Evolutionary conservation across 2,888 invertebrate genomes (phyloP).

Genomic region (Thereva nobilitata): DNA sequence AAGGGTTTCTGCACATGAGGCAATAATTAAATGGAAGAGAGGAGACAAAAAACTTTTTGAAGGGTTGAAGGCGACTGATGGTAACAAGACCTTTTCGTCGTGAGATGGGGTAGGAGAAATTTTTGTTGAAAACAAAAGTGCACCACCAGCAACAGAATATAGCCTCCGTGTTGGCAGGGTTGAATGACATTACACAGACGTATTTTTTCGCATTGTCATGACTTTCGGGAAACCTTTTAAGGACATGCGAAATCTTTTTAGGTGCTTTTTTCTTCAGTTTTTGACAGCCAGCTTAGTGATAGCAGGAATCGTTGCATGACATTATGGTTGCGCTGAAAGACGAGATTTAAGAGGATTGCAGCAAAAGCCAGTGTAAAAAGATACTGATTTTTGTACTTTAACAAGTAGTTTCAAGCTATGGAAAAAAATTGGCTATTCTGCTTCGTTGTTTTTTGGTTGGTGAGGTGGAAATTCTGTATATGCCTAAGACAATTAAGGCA

Average conservation of each 20-base stretch:
- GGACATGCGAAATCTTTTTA: constrained; percentile 26
- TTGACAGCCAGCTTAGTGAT: background rate
- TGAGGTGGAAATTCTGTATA: too few species aligned
- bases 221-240: constrained; percentile 38
- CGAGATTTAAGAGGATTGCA: too few species aligned
- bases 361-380: too few species aligned
- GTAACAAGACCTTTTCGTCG: constrained; percentile 21
- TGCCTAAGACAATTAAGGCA: too few species aligned
- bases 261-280: constrained; percentile 7
- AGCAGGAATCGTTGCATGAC: too few species aligned
- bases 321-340: too few species aligned
- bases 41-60: constrained; percentile 15
- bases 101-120: constrained; percentile 19
- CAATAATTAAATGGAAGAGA: constrained; percentile 36
- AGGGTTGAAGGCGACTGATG: constrained; percentile 1
- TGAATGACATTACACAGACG: constrained; percentile 35
- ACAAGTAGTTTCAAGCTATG: too few species aligned
- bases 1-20: constrained; percentile 29
- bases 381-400: too few species aligned
- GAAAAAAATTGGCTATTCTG: too few species aligned
- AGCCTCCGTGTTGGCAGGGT: constrained; percentile 10
- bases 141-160: background rate
- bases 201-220: constrained; percentile 29
- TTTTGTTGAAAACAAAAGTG: constrained; percentile 1
- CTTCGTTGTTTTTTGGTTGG: too few species aligned